These are phyloP conservation scores for Drosophila robusta DNA, from an alignment of 2,888 invertebrate genomes.

Conservation along the genomic window DNA sequence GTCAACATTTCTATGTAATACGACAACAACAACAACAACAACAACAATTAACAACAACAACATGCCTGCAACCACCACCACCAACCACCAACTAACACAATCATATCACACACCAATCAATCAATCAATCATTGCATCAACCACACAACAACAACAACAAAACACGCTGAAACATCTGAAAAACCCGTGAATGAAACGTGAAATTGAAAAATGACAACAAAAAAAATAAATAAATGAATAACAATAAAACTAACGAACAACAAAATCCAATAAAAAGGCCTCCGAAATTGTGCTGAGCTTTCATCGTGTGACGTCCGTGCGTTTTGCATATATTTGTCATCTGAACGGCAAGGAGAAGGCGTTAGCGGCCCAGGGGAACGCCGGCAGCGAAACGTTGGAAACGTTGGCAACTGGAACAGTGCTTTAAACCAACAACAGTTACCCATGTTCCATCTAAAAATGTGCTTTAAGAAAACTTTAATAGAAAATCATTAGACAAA, in stretches of 20 bases:
- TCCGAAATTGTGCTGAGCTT: conserved; percentile 89
- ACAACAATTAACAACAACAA: conserved; percentile 59
- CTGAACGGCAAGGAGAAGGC: conserved; percentile 48
- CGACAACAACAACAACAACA: conserved; percentile 52
- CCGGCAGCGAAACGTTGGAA: conserved; percentile 35
- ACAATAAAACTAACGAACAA: conserved; percentile 1
- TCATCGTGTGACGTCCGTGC: conserved; percentile 90
- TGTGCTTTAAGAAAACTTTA: conserved; percentile 17
- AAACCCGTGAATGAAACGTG: conserved; percentile 39
- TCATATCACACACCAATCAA: conserved; percentile 44
- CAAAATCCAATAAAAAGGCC: conserved; percentile 86
- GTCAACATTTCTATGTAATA: conserved; percentile 58
- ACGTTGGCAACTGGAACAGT: conserved; percentile 18
- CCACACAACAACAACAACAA: conserved; percentile 28
- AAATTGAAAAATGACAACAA: conserved; percentile 44
- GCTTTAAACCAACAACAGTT: conserved; percentile 18
- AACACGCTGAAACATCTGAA: conserved; percentile 25
- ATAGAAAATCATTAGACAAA: conserved; percentile 5
- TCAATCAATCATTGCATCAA: conserved; percentile 32
- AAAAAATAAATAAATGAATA: conserved; percentile 3
- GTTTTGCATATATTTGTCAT: conserved; percentile 85
- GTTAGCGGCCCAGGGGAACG: conserved; percentile 20
- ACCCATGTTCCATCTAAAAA: conserved; percentile 22
- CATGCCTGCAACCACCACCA: conserved; percentile 54
- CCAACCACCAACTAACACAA: conserved; percentile 44